Evolutionary conservation across 2,113 vertebrate species (phyloP), one percentile per base, ranked within the genome.

Genomic region (Aplodontia rufa): DNA sequence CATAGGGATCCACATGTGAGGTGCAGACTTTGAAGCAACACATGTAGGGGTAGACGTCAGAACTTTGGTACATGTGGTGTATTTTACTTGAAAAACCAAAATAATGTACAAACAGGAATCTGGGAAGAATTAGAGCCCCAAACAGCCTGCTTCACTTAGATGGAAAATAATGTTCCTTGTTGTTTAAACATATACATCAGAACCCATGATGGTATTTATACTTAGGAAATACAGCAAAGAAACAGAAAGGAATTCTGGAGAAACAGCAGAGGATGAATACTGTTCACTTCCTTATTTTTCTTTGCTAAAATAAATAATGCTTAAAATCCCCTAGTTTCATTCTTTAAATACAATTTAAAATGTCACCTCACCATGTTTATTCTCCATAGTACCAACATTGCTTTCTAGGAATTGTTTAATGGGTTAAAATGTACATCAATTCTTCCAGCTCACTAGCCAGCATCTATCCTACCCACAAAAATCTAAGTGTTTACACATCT

Each of bases 1-100:
- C 79, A 90, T 32, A 92, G 51, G 58, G 7, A 82, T 68, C 80
- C 32, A 42, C 22, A 75, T 95, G 74, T 92, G 90, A 96, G 51
- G 35, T 49, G 37, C 32, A 72, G 64, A 62, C 90, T 96, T 97
- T 97, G 96, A 90, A 97, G 74, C 11, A 45, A 30, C 76, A 96
- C 95, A 79, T 97, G 97, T 8, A 74, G 32, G 47, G 81, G 13
- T 0, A 91, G 71, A 96, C 28, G 5, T 93, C 93, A 96, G 96
- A 76, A 47, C 76, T 53, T n/a, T 92, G 32, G 10, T 91, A 14
- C 85, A 71, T 97, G 66, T 94, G 64, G 78, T 87, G n/a, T 79
- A 22, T 94, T 74, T 95, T 93, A 94, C 45, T 90, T 94, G 53
- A 87, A 90, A 55, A 93, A 75, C 88, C 74, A 20, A 64, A 58